Evolutionary conservation across 2,113 vertebrate species (phyloP), one percentile per base, ranked within the genome.

Genomic region (Heliornis fulica): DNA sequence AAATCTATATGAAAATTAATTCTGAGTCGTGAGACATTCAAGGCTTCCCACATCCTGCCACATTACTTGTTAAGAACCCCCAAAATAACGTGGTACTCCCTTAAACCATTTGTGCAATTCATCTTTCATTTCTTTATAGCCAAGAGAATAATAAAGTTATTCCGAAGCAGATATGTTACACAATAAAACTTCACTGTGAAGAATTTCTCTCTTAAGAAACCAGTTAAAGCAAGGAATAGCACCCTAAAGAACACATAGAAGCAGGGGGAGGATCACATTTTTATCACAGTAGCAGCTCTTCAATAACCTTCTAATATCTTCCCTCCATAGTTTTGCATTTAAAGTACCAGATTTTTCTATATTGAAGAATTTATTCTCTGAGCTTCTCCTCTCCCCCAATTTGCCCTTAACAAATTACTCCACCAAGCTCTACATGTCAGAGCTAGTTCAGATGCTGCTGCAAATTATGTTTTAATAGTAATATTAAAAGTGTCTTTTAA

Each of bases 391-490:
- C 71, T 74, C 18, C 50, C 40, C 69, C 45, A 11, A 54, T 96
- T 72, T 68, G 16, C 56, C 81, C 75, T 83, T 41, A 86, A 61
- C 22, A 86, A 23, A 61, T 77, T 19, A 50, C 23, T 43, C 50
- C 7, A 56, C 59, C 15, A 53, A 79, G 18, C 36, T 61, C 69
- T 36, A 15, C 8, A 25, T 56, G 23, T 77, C 74, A 69, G 75
- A 90, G 75, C 20, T 11, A 71, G 48, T 56, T 94, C 72, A 89
- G 94, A 93, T 94, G 88, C 93, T 96, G 92, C 96, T 96, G 93
- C 92, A 96, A 96, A 93, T 75, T 66, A 83, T 21, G 15, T 79
- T 96, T 96, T 87, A 94, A 82, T 76, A 96, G 94, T 6, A 64
- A 84, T 72, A 68, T 31, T 71, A 23, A 54, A 86, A 90, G 50